Evolutionary conservation across 30 jellyfish, hydroid and myxozoan species (phyloP).

Genomic region (Mastigias papua): DNA sequence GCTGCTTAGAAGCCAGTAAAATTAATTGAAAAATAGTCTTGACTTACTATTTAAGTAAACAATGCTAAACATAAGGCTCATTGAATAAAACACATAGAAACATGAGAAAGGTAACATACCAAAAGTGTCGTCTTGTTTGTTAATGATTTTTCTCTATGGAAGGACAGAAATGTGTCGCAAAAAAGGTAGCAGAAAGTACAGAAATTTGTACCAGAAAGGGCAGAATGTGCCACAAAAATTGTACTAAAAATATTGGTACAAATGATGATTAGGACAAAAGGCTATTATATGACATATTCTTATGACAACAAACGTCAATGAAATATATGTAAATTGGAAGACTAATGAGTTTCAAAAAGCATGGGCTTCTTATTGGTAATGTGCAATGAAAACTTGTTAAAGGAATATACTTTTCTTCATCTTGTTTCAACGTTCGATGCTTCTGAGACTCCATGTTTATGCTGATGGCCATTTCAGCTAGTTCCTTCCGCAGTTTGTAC

Average conservation of each 20-base stretch:
- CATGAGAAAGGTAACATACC: not conserved
- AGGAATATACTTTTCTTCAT: conserved; percentile 48
- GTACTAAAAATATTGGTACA: not conserved
- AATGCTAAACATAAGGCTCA: not conserved
- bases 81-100: not conserved
- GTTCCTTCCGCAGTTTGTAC: conserved; percentile 61
- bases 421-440: conserved; percentile 52
- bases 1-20: too few relatives aligned
- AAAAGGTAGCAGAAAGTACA: not conserved
- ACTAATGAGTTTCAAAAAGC: too few relatives aligned
- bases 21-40: too few relatives aligned
- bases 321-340: too few relatives aligned
- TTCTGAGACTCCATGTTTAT: conserved; percentile 85
- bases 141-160: not conserved
- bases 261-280: too few relatives aligned
- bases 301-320: too few relatives aligned
- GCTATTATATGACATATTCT: too few relatives aligned
- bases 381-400: too few relatives aligned
- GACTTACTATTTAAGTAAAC: too few relatives aligned
- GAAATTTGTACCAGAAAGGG: not conserved
- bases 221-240: not conserved
- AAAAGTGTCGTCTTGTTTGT: not conserved
- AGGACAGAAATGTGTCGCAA: not conserved
- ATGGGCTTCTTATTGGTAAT: too few relatives aligned
- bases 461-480: conserved; percentile 78